Percentiles rank a stretch among this genome's conserved stretches.
phyloP scores from a whole-genome alignment of 2,888 invertebrate species.

The Timema cristinae region DNA sequence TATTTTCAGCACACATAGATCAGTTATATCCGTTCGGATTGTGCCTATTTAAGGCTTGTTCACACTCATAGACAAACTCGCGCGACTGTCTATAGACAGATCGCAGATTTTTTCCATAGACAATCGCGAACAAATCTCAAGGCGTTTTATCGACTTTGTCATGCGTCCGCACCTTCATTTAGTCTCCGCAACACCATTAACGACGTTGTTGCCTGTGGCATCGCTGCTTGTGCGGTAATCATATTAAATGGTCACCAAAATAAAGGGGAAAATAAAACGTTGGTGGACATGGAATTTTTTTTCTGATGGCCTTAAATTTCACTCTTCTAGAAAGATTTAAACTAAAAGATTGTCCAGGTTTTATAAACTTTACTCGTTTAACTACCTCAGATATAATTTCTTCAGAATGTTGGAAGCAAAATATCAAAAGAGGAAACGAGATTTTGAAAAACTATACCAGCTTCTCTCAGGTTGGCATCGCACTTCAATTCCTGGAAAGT shows the following conservation, averaged over 20 bases:
- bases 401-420: conserved; percentile 5
- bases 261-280: neutral
- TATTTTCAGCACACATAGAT: no score
- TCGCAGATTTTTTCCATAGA: no score
- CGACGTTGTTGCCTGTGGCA: no score
- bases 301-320: neutral
- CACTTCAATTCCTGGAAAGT: conserved; percentile 22
- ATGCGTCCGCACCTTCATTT: no score
- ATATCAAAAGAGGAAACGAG: neutral
- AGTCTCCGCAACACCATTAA: no score
- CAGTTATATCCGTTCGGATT: no score
- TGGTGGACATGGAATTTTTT: neutral
- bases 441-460: conserved; percentile 14
- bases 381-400: neutral
- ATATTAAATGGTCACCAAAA: neutral
- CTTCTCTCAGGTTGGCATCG: conserved; percentile 15
- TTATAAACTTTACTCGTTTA: neutral
- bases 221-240: no score
- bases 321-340: neutral
- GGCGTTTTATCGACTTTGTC: no score
- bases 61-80: no score
- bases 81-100: no score
- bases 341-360: neutral
- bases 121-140: no score
- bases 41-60: no score